Base-by-base conservation (phyloP, 2,888 invertebrate species). In the Diarsia mendica region DNA sequence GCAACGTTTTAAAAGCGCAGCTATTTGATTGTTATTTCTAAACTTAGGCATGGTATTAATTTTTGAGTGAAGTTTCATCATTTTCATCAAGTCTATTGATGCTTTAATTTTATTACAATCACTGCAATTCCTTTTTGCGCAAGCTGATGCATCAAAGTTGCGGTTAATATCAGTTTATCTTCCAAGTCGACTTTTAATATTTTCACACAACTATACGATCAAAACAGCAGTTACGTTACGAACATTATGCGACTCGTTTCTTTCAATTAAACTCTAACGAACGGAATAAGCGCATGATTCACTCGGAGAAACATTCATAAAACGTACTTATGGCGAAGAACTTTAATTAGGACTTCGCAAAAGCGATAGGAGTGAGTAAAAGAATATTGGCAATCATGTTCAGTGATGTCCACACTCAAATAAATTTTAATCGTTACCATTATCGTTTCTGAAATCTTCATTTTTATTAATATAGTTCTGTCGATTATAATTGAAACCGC, bases 281-380 rank as follows among this genome's bases (percentile, higher is more conserved):
- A 46, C n/a, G 23, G 68, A 60, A 68, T 77, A 55, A 81, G 46
- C n/a, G 23, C 48, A 61, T 81, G 76, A 80, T 18, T 71, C 81
- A 80, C 18, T 70, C 48, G 2, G 15, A 53, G 68, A 28, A 79
- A 15, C 28, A 55, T 64, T 58, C 8, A 48, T 58, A 64, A 51
- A n/a, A 65, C n/a, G n/a, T 46, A 46, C 39, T 68, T 39, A 23
- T 44, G 33, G 23, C 49, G 46, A 53, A 23, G 8, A 58, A 58
- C 55, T 49, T 33, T n/a, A 66, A 39, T 55, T 13, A 61, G 46
- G 53, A 67, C 61, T 69, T 77, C 18, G 33, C 44, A 51, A 68
- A 5, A 33, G 33, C 58, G 39, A 39, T 39, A 39, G 39, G 39
- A 39, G 8, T 3, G 18, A 67, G 8, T 8, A 39, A 39, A 39